These are phyloP conservation scores for Albula glossodonta DNA, from an alignment of 2,113 vertebrate species.

Conservation along the genomic window DNA sequence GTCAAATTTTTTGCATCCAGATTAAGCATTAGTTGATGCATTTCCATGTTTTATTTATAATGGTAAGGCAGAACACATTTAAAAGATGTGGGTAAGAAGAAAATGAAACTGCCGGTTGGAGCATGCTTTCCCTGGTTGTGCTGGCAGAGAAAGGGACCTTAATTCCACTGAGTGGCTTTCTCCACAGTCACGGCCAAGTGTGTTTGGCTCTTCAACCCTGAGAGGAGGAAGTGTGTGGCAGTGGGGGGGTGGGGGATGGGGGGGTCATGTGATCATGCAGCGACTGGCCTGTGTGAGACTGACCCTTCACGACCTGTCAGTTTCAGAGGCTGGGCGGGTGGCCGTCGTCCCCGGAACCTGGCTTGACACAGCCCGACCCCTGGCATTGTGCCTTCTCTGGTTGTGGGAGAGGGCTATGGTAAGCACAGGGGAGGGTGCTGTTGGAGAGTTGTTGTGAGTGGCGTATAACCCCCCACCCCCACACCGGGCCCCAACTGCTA, in stretches of 20 bases:
- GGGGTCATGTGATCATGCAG: not conserved
- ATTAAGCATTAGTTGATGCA: no score
- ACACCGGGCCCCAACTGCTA: constrained; percentile 50
- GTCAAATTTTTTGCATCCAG: no score
- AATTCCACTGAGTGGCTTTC: not conserved
- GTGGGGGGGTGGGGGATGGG: not conserved
- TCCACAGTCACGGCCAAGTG: constrained; percentile 6
- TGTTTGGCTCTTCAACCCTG: not conserved
- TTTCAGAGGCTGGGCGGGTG: not conserved
- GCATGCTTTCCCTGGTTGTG: not conserved
- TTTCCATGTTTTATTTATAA: not conserved
- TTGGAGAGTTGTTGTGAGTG: not conserved
- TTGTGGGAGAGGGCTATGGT: not conserved
- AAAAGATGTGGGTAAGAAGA: not conserved
- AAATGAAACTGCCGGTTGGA: not conserved
- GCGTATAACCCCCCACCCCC: constrained; percentile 36
- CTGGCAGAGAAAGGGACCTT: not conserved
- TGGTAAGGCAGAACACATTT: not conserved
- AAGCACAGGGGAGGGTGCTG: not conserved
- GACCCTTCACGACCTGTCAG: not conserved
- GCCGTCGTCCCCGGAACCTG: not conserved
- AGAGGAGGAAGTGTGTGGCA: not conserved
- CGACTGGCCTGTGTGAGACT: not conserved
- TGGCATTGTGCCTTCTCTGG: constrained; percentile 2
- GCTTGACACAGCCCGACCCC: not conserved